These are phyloP conservation scores for Kryphioiulus occultus DNA, from an alignment of 2,888 invertebrate species.

Conservation along the genomic window DNA sequence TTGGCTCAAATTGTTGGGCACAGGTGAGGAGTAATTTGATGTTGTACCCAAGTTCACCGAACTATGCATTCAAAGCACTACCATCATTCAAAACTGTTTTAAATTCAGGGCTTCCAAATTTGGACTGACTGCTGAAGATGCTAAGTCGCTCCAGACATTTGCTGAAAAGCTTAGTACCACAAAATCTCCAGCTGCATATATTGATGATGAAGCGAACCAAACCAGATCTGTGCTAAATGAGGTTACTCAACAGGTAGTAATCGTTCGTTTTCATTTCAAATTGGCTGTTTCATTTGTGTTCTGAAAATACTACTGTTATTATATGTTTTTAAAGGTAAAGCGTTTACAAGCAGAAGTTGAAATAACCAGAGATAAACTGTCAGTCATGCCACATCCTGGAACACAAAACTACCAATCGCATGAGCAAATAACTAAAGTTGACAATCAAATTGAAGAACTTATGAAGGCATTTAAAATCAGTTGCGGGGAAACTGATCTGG, in stretches of 20 bases:
- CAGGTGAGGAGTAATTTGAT: background rate
- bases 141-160: conserved; percentile 38
- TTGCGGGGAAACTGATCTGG: conserved; percentile 6
- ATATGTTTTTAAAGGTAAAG: conserved; percentile 39
- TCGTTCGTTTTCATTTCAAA: too few relatives aligned
- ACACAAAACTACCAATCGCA: background rate
- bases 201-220: conserved; percentile 14
- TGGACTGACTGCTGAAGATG: conserved; percentile 47
- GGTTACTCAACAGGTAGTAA: conserved; percentile 37
- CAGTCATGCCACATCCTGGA: background rate
- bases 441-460: background rate
- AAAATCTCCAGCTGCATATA: background rate
- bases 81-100: background rate
- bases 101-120: conserved; percentile 39
- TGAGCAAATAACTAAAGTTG: background rate
- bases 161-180: background rate
- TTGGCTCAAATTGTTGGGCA: conserved; percentile 50
- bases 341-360: conserved; percentile 29
- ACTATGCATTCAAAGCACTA: background rate
- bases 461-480: conserved; percentile 17
- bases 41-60: background rate
- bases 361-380: background rate
- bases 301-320: too few relatives aligned
- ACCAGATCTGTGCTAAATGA: conserved; percentile 31
- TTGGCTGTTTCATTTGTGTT: too few relatives aligned